A percentile compares a stretch with the other conserved stretches of the same genome.
phyloP scores from a whole-genome alignment of 2,797 vertebrate genomes.

The Tangara arthus region DNA sequence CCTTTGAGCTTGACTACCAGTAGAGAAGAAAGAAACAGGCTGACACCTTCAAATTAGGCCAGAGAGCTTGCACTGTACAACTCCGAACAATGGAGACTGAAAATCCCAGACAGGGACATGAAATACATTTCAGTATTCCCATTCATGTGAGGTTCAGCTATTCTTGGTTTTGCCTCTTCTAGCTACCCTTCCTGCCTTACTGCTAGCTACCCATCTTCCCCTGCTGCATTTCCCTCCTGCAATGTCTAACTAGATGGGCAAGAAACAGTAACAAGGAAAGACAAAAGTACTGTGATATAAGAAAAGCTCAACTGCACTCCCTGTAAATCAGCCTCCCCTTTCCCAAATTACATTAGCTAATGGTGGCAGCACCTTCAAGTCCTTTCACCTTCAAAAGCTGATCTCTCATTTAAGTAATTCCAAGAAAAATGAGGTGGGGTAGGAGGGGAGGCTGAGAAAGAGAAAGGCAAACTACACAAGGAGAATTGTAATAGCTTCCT shows the following conservation, averaged over 20 bases:
- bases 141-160: neutral
- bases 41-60: neutral
- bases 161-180: neutral
- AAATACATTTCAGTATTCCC: neutral
- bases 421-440: neutral
- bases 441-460: neutral
- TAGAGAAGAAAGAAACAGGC: neutral
- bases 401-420: conserved; percentile 30
- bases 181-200: neutral
- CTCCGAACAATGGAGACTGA: neutral
- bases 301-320: neutral
- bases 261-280: neutral
- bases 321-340: neutral
- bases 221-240: neutral
- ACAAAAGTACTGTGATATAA: rapidly evolving
- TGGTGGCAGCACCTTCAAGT: conserved; percentile 10
- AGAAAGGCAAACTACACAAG: neutral
- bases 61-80: neutral
- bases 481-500: conserved; percentile 42
- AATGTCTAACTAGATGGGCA: neutral
- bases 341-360: conserved; percentile 58
- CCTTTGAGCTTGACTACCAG: neutral
- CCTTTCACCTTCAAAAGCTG: conserved; percentile 43
- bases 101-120: neutral
- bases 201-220: neutral